Evolutionary conservation across 2,888 invertebrate genomes (phyloP).

Genomic region (Cryptus armator): DNA sequence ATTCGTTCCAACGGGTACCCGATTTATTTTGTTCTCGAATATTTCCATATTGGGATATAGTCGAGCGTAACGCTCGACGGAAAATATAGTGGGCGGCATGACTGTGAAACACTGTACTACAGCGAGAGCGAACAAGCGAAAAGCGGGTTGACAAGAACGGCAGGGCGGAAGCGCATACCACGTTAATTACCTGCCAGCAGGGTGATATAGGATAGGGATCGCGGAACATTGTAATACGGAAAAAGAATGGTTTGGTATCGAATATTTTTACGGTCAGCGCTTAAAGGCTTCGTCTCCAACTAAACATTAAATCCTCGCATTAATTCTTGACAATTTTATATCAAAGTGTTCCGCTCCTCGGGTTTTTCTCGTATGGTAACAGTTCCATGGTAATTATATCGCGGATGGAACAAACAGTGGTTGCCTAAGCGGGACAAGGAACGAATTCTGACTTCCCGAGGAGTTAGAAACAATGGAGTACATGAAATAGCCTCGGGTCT

Average conservation of each 20-base stretch:
- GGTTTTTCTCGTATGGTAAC: neutral
- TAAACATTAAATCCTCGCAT: slow-evolving; percentile 6
- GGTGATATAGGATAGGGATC: slow-evolving; percentile 79
- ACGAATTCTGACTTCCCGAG: slow-evolving; percentile 1
- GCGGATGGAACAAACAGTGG: neutral
- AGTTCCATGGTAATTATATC: neutral
- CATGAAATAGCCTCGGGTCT: slow-evolving; percentile 74
- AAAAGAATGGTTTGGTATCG: slow-evolving; percentile 8
- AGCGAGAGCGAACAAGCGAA: slow-evolving; percentile 23
- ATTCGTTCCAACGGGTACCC: neutral
- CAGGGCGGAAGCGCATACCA: slow-evolving; percentile 71
- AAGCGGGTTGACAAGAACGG: slow-evolving; percentile 9
- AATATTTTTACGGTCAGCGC: neutral
- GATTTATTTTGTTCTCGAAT: slow-evolving; percentile 22
- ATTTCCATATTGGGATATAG: neutral
- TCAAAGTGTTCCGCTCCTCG: neutral
- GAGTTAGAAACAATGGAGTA: neutral
- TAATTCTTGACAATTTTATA: neutral
- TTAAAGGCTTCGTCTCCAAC: slow-evolving; percentile 5
- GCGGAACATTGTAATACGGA: slow-evolving; percentile 58
- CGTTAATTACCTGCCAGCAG: slow-evolving; percentile 79
- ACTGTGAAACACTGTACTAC: slow-evolving; percentile 15
- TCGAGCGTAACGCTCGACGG: neutral
- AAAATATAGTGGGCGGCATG: slow-evolving; percentile 14
- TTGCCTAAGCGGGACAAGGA: neutral